phyloP scores from a whole-genome alignment of 2,113 vertebrate genomes.

The Microtus ochrogaster region DNA sequence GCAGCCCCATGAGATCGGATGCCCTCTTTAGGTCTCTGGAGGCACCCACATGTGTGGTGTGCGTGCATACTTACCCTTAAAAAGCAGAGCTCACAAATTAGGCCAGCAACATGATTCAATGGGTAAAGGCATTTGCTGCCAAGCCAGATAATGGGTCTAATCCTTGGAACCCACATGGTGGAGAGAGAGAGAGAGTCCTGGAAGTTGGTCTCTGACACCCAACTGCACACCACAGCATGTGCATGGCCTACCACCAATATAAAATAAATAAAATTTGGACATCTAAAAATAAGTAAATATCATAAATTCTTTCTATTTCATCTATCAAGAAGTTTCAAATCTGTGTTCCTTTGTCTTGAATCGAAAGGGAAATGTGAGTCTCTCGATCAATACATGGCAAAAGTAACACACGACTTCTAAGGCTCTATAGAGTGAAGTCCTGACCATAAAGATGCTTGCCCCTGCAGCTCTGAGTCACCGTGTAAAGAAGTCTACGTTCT shows the following conservation, averaged over 20 bases:
- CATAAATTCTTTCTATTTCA: neutral
- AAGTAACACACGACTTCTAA: neutral
- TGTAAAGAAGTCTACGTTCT: neutral
- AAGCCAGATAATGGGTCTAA: no score
- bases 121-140: no score
- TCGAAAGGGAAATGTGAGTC: neutral
- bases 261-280: neutral
- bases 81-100: neutral
- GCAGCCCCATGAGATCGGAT: neutral
- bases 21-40: neutral
- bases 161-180: no score
- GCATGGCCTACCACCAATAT: neutral
- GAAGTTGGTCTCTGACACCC: neutral
- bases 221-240: neutral
- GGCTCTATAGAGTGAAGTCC: neutral
- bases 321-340: neutral
- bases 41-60: neutral
- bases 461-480: neutral
- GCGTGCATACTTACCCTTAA: neutral
- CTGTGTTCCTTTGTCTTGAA: neutral
- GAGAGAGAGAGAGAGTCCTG: no score
- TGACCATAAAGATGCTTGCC: neutral
- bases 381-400: neutral
- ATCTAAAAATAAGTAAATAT: neutral
- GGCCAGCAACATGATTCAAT: no score